Evolutionary conservation across 2,888 invertebrate species (phyloP), one percentile per base, ranked within the genome.

Genomic region (Anthophora plumipes): DNA sequence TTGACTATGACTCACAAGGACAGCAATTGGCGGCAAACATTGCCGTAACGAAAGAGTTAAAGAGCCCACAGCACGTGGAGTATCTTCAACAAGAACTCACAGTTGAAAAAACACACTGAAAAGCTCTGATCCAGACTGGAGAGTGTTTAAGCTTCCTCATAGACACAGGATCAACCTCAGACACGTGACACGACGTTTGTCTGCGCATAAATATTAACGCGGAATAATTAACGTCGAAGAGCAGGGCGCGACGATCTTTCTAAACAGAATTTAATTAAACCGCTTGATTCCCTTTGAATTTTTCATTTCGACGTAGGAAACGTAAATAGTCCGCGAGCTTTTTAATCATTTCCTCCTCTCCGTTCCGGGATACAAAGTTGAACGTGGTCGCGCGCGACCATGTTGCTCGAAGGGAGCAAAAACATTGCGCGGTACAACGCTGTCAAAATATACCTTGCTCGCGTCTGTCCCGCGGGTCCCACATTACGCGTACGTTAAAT

Each of bases 401-500:
- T 91, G 90, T 90, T 90, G 91, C 90, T 83, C 88, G 87, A 85
- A 86, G 83, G 86, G 86, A 83, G 89, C 85, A 86, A 88, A 89
- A 89, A 90, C 88, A 89, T 85, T 84, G 87, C 84, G 84, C 84
- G 85, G 86, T 78, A 84, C 89, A 89, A 85, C 89, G 86, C 84
- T 86, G 88, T 89, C 89, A 88, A 89, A 90, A 90, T 89, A 90
- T 85, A 85, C 88, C 84, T 80, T 80, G 83, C 83, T 78, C 87
- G 85, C 80, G 83, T 73, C 71, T 76, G 82, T 82, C 86, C 88
- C 85, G 85, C 85, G 77, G 84, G 80, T 84, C 86, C 87, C 89
- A 89, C 89, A 89, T 90, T 90, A 90, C 89, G 86, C 89, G 85
- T 80, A 89, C 85, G 91, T 89, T 90, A 91, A 91, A 91, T 91